Evolutionary conservation across 2,888 invertebrate species (phyloP).

Genomic region (Tiliacea aurago): DNA sequence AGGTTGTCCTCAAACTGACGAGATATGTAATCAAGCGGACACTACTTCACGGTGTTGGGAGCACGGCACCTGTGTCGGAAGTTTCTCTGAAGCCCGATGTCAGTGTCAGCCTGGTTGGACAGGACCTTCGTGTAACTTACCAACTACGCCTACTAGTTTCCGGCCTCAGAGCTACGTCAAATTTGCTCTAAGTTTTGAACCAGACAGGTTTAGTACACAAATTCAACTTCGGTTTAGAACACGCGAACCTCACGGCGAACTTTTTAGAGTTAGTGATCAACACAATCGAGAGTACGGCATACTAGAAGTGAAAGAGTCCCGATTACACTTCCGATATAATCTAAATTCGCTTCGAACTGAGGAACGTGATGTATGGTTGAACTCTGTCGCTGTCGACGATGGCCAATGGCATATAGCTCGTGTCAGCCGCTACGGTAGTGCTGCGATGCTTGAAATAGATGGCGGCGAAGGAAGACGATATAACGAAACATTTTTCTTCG

Average conservation of each 20-base stretch:
- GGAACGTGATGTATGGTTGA: conserved; percentile 97
- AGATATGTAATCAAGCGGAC: conserved; percentile 96
- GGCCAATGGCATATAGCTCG: conserved; percentile 99
- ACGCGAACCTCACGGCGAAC: conserved; percentile 97
- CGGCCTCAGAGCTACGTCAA: conserved; percentile 98
- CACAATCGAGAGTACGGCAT: conserved; percentile 98
- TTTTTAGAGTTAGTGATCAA: conserved; percentile 98
- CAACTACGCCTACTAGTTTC: conserved; percentile 97
- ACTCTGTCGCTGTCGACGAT: conserved; percentile 97
- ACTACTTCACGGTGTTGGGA: conserved; percentile 97
- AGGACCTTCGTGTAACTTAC: conserved; percentile 96
- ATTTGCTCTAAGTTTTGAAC: conserved; percentile 98
- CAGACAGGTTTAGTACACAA: conserved; percentile 97
- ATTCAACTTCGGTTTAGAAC: conserved; percentile 98
- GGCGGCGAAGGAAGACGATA: conserved; percentile 98
- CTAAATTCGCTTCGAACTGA: conserved; percentile 97
- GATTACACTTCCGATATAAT: conserved; percentile 97
- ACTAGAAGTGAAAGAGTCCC: conserved; percentile 96
- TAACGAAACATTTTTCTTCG: conserved; percentile 97
- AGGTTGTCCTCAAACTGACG: conserved; percentile 98
- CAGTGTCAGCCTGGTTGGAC: conserved; percentile 99
- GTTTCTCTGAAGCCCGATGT: conserved; percentile 96
- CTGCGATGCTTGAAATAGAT: conserved; percentile 97
- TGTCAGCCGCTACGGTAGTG: conserved; percentile 97
- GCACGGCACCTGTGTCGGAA: conserved; percentile 98